A percentile compares a stretch with the other conserved stretches of the same genome.
Evolutionary conservation across 1,140 invertebrate species (phyloP).

Genomic region (Drosophila elegans): DNA sequence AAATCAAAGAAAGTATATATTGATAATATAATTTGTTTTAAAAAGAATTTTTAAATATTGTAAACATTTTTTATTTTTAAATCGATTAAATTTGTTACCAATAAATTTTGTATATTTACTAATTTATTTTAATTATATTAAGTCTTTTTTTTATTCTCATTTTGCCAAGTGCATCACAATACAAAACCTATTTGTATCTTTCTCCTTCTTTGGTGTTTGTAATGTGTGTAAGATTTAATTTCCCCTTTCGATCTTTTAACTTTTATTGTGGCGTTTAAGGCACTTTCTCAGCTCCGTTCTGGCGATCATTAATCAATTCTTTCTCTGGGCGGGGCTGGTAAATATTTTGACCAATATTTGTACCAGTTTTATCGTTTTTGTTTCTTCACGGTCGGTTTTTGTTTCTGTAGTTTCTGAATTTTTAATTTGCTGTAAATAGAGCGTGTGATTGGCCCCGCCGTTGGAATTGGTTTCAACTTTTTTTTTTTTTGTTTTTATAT

Average conservation of each 20-base stretch:
- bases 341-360: slow-evolving; percentile 82
- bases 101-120: no score
- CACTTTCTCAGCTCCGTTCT: slow-evolving; percentile 58
- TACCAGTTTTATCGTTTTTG: slow-evolving; percentile 48
- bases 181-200: slow-evolving; percentile 14
- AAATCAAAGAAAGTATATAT: no score
- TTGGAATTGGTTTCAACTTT: slow-evolving; percentile 30
- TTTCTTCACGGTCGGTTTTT: slow-evolving; percentile 60
- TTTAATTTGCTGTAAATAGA: slow-evolving; percentile 80
- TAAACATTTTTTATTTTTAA: no score
- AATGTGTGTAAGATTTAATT: slow-evolving; percentile 59
- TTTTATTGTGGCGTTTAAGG: slow-evolving; percentile 57
- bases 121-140: no score
- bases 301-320: slow-evolving; percentile 63
- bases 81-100: no score
- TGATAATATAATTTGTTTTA: no score
- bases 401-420: slow-evolving; percentile 60
- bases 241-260: slow-evolving; percentile 28
- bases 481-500: slow-evolving; percentile 33
- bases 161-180: slow-evolving; percentile 6
- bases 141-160: background rate
- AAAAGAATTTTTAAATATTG: no score
- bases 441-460: slow-evolving; percentile 73
- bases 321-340: slow-evolving; percentile 57
- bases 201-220: slow-evolving; percentile 38